phyloP scores from a whole-genome alignment of 2,113 vertebrate genomes.

The Falco punctatus region DNA sequence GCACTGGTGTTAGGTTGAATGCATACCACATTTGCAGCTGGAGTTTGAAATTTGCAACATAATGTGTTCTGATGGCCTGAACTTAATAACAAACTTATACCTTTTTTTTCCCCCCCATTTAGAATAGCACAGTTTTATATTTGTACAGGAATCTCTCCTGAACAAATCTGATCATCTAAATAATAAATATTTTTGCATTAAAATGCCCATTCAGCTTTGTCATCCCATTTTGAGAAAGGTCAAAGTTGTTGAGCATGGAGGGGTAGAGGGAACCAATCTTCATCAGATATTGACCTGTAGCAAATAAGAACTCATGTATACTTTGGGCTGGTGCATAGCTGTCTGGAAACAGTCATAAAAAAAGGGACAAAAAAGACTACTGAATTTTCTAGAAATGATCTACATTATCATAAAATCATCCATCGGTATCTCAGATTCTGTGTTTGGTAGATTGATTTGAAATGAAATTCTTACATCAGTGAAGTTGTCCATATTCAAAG shows the following conservation, averaged over 20 bases:
- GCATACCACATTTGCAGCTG: neutral
- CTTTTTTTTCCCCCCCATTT: neutral
- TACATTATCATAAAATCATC: neutral
- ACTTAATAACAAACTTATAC: neutral
- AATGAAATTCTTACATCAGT: neutral
- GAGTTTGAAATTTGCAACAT: neutral
- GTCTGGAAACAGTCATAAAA: neutral
- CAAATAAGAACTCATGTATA: neutral
- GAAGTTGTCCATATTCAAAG: neutral
- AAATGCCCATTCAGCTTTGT: neutral
- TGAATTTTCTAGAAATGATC: neutral
- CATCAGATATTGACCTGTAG: neutral
- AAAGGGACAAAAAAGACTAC: neutral
- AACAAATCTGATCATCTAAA: neutral
- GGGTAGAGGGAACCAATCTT: fast-evolving
- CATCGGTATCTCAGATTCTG: neutral
- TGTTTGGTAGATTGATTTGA: neutral
- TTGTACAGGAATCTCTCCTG: neutral
- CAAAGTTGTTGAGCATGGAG: neutral
- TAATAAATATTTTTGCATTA: neutral
- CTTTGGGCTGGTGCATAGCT: neutral
- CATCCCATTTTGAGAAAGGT: neutral
- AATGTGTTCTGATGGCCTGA: neutral
- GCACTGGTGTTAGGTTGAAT: neutral
- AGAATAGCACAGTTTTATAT: neutral